A percentile compares a stretch with the other conserved stretches of the same genome.
phyloP scores from a whole-genome alignment of 1,140 invertebrate species.

The Babylonia areolata region DNA sequence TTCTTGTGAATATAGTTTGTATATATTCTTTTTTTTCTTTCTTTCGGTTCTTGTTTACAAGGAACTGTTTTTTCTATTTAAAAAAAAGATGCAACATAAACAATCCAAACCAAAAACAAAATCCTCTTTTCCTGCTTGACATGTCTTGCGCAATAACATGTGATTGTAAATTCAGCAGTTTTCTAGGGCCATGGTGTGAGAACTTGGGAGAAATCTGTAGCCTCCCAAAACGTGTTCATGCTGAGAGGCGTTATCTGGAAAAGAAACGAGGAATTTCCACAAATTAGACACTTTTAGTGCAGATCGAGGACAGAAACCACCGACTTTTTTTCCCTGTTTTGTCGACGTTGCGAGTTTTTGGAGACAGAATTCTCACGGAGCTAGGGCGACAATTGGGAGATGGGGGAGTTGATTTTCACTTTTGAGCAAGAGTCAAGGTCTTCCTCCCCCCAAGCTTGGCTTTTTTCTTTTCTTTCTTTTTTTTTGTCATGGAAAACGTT shows the following conservation, averaged over 20 bases:
- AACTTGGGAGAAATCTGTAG: background rate
- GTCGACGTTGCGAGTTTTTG: background rate
- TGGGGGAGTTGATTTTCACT: background rate
- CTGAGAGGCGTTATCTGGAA: background rate
- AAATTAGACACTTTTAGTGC: conserved; percentile 12
- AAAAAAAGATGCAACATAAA: too few species aligned
- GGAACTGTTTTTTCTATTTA: too few species aligned
- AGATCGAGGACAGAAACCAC: background rate
- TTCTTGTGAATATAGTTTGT: background rate
- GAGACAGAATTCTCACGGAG: conserved; percentile 12
- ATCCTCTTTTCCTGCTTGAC: background rate
- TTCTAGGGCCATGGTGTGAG: background rate
- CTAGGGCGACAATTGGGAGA: background rate
- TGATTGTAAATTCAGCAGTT: background rate
- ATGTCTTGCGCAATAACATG: background rate
- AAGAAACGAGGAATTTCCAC: background rate
- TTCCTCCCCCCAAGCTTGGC: too few species aligned
- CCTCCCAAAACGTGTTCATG: background rate
- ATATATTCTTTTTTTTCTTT: background rate
- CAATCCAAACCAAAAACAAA: background rate
- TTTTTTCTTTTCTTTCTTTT: background rate
- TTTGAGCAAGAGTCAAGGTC: conserved; percentile 3
- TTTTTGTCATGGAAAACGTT: background rate
- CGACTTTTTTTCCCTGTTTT: background rate
- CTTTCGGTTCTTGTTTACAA: too few species aligned